Base-by-base conservation (phyloP, 2,113 vertebrate genomes). In the Notarius lentiginosus region DNA sequence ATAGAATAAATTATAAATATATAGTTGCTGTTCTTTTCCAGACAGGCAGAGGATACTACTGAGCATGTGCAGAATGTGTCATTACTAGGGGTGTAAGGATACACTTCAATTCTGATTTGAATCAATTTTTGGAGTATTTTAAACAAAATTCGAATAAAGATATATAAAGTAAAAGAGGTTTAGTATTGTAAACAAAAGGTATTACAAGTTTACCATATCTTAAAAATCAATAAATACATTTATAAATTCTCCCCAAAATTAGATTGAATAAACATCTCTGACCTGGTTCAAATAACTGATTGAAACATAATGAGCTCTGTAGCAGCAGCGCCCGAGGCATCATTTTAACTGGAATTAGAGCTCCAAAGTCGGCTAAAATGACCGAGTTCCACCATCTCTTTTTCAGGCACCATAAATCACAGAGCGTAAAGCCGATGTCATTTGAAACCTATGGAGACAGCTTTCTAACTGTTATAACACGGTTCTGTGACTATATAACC, bases 331-430 rank as follows among this genome's bases (percentile, higher is more conserved):
- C 24, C 61, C 6, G 6, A 14, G 65, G 65, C 24, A 27, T 27
- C 5, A 34, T 15, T 70, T 17, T 20, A 47, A 20, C 70, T 76
- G 22, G 9, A 53, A 77, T 22, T 77, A n/a, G 10, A 77, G 73
- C 22, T 77, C 72, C 34, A 75, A 47, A 49, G 8, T 49, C 5
- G 49, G 73, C 22, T 53, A 77, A 53, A 77, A 53, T 53, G 72
- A 22, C 41, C 4, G 0, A 14, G 2, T 47, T 49, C 8, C 0
- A 1, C 20, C 0, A 8, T 6, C 22, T n/a, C 22, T n/a, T 2
- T 53, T 24, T 76, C 22, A n/a, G 41, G 5, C 4, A 53, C 49
- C 2, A 8, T 75, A 75, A 75, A 75, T 22, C 11, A 7, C 24
- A 53, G 47, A n/a, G 72, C 4, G 4, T 15, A 27, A 75, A 9